Evolutionary conservation across 2,888 invertebrate species (phyloP).

Genomic region (Neoaliturus tenellus): DNA sequence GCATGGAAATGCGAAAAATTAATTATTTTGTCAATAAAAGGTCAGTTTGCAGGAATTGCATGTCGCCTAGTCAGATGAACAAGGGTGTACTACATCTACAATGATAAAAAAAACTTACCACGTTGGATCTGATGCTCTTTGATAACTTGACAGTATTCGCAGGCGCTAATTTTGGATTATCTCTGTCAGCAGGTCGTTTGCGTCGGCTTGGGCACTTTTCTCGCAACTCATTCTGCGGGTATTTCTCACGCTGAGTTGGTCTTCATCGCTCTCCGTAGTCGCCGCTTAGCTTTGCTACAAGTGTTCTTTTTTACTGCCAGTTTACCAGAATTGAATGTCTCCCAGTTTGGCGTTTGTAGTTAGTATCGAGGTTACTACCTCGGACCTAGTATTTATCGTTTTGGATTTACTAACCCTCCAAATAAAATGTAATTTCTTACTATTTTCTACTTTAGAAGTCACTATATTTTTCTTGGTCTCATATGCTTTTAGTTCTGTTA

Average conservation of each 20-base stretch:
- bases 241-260: conserved; percentile 66
- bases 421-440: background rate
- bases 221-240: conserved; percentile 89
- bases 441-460: background rate
- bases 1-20: too few species aligned
- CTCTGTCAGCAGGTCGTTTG: conserved; percentile 78
- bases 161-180: background rate
- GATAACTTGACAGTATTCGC: background rate
- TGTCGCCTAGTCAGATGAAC: too few species aligned
- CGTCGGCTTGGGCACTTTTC: conserved; percentile 87
- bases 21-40: too few species aligned
- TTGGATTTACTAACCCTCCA: background rate
- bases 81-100: too few species aligned
- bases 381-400: conserved; percentile 3
- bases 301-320: conserved; percentile 38
- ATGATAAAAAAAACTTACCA: too few species aligned
- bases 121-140: too few species aligned
- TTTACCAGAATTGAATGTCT: background rate
- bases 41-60: too few species aligned
- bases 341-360: conserved; percentile 32
- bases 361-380: background rate
- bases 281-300: conserved; percentile 45
- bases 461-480: background rate
- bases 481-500: background rate
- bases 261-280: conserved; percentile 19